These are phyloP conservation scores for Acanthopleura granulata DNA, from an alignment of 2,888 invertebrate species.

Conservation along the genomic window DNA sequence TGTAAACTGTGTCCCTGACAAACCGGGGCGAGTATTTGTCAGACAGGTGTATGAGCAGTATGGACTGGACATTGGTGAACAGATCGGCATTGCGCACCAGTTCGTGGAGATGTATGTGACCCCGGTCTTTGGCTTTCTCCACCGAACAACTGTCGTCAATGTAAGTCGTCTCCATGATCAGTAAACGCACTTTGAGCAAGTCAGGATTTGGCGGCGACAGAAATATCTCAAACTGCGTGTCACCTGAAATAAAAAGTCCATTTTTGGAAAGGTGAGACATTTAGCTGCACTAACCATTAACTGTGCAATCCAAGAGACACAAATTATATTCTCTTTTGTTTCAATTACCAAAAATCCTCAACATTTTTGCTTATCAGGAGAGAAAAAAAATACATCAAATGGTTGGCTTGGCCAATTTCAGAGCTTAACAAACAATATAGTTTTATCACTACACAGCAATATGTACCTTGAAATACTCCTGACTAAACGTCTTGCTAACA, in stretches of 20 bases:
- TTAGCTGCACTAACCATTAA: too few species aligned
- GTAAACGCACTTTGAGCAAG: conserved; percentile 53
- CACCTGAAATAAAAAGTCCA: conserved; percentile 36
- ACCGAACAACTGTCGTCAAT: conserved; percentile 45
- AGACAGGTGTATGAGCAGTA: conserved; percentile 61
- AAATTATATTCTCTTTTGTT: too few species aligned
- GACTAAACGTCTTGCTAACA: too few species aligned
- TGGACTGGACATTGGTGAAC: conserved; percentile 49
- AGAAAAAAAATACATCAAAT: too few species aligned
- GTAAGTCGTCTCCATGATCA: conserved; percentile 64
- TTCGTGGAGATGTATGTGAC: conserved; percentile 59
- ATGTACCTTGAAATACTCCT: too few species aligned
- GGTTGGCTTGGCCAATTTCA: too few species aligned
- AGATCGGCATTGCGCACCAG: conserved; percentile 49
- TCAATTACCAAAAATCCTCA: too few species aligned
- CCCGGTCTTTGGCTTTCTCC: conserved; percentile 47
- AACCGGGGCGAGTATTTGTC: conserved; percentile 53
- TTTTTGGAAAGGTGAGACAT: too few species aligned
- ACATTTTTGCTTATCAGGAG: too few species aligned
- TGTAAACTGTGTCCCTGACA: conserved; percentile 38
- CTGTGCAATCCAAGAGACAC: too few species aligned
- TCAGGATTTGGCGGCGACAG: conserved; percentile 44
- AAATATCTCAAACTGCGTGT: conserved; percentile 62
- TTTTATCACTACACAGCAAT: too few species aligned
- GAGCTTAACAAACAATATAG: too few species aligned